These are phyloP conservation scores for Leptopilina drosophilae DNA, from an alignment of 2,888 invertebrate genomes.

Conservation along the genomic window DNA sequence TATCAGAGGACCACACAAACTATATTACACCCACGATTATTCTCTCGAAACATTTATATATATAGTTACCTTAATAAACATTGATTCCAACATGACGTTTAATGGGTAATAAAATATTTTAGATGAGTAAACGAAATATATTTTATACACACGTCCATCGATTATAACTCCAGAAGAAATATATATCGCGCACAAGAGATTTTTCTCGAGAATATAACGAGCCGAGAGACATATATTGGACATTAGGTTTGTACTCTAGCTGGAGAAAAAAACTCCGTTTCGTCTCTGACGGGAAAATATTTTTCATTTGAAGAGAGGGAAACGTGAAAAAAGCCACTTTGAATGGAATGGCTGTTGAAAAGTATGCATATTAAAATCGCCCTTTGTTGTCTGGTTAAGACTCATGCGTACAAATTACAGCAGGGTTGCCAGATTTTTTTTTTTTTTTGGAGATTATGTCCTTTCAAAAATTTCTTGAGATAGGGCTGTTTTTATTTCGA, in stretches of 20 bases:
- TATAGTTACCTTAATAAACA: slow-evolving; percentile 8
- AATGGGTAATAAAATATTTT: not conserved
- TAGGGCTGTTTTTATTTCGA: too few species aligned
- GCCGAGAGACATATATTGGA: slow-evolving; percentile 39
- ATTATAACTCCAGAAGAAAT: slow-evolving; percentile 1
- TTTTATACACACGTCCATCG: too few species aligned
- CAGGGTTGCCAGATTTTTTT: slow-evolving; percentile 16
- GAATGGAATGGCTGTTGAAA: slow-evolving; percentile 34
- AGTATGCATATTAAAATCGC: slow-evolving; percentile 41
- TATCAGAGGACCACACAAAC: slow-evolving; percentile 14
- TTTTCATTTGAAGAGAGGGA: slow-evolving; percentile 21
- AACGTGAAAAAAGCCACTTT: slow-evolving; percentile 32
- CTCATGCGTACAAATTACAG: slow-evolving; percentile 26
- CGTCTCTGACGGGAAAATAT: slow-evolving; percentile 21
- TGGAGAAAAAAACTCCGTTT: not conserved
- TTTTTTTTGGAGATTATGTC: not conserved
- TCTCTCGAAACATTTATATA: not conserved
- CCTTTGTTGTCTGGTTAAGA: slow-evolving; percentile 37
- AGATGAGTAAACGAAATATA: too few species aligned
- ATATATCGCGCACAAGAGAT: not conserved
- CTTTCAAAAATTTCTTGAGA: slow-evolving; percentile 2
- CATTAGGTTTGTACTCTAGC: slow-evolving; percentile 50
- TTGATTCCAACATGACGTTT: not conserved
- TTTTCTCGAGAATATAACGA: slow-evolving; percentile 13
- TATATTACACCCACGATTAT: not conserved